Conservation (phyloP, 2,888 invertebrate genomes). For the Rhogogaster chlorosoma region DNA sequence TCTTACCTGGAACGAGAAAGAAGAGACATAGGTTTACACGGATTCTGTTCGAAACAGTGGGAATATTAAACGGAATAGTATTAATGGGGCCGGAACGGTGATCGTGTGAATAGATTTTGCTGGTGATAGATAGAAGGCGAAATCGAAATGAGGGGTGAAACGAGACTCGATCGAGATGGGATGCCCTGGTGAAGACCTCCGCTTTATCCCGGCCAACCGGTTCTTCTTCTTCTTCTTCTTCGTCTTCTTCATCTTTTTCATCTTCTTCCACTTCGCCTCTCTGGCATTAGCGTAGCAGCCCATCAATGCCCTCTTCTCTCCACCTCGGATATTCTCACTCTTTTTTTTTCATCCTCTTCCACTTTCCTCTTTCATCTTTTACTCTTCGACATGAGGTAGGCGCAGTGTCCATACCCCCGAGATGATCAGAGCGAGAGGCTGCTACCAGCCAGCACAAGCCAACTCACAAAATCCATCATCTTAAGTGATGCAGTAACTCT, state of each 20-base stretch:
- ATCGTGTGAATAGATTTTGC: slow-evolving; percentile 13
- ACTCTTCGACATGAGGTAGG: slow-evolving; percentile 8
- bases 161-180: slow-evolving; percentile 24
- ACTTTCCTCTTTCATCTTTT: background rate
- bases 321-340: background rate
- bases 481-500: slow-evolving; percentile 51
- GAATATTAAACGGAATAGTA: background rate
- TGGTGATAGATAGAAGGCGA: background rate
- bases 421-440: background rate
- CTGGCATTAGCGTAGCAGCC: slow-evolving; percentile 44
- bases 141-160: background rate
- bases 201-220: slow-evolving; percentile 41
- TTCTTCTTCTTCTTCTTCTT: slow-evolving; percentile 38
- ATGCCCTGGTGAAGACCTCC: slow-evolving; percentile 26
- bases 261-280: slow-evolving; percentile 10
- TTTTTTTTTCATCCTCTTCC: background rate
- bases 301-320: slow-evolving; percentile 35
- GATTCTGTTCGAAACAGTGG: background rate
- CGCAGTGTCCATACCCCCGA: background rate
- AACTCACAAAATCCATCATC: slow-evolving; percentile 47
- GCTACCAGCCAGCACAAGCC: slow-evolving; percentile 25
- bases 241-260: background rate
- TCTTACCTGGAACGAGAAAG: slow-evolving; percentile 3
- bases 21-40: background rate
- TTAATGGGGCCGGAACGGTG: background rate